Evolutionary conservation across 2,888 invertebrate genomes (phyloP).

Genomic region (Chironomus tentans): DNA sequence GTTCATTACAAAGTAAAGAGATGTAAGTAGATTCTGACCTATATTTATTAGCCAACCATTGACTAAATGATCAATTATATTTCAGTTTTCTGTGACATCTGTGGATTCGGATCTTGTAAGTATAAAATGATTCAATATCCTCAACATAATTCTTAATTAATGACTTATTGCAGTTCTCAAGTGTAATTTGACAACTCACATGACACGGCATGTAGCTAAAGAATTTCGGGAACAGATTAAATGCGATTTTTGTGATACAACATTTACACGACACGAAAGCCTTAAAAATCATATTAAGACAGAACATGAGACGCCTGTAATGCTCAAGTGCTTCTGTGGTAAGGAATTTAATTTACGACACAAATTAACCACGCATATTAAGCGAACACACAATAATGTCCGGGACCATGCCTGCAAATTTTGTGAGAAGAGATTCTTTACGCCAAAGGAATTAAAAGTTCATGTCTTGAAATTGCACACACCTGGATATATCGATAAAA

Average conservation of each 20-base stretch:
- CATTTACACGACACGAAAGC: constrained; percentile 18
- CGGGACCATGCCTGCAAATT: constrained; percentile 4
- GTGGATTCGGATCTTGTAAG: background rate
- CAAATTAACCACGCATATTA: constrained; percentile 17
- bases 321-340: constrained; percentile 19
- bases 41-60: background rate
- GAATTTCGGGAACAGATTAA: constrained; percentile 10
- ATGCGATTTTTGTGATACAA: background rate
- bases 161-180: background rate
- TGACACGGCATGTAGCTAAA: constrained; percentile 3
- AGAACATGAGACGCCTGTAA: constrained; percentile 2
- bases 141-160: too few relatives aligned
- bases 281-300: constrained; percentile 21
- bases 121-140: too few relatives aligned
- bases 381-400: constrained; percentile 14
- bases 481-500: background rate
- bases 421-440: constrained; percentile 5
- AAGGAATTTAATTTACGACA: constrained; percentile 18
- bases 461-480: constrained; percentile 2
- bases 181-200: constrained; percentile 6
- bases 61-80: background rate
- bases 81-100: constrained; percentile 13
- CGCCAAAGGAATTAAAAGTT: constrained; percentile 19
- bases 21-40: background rate
- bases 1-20: constrained; percentile 17